phyloP scores from a whole-genome alignment of 1,140 invertebrate genomes.

The Neodiprion pinetum region DNA sequence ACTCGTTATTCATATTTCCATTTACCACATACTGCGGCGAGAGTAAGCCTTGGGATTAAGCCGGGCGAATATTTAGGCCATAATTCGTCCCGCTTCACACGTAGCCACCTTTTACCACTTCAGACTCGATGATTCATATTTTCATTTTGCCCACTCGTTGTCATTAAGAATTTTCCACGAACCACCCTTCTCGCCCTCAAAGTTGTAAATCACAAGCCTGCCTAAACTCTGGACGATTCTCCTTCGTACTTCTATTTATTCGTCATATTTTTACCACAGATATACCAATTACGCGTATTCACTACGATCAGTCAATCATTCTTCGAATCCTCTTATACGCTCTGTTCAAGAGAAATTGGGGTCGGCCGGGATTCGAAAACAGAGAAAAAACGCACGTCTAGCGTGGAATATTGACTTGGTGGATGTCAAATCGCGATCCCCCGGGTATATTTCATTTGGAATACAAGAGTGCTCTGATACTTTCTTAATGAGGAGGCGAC shows the following conservation, averaged over 20 bases:
- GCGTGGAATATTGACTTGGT: background rate
- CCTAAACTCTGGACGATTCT: too few species aligned
- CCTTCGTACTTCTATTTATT: too few species aligned
- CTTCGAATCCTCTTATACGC: background rate
- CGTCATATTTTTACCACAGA: too few species aligned
- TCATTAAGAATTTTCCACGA: too few species aligned
- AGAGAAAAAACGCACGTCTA: background rate
- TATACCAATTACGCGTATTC: too few species aligned
- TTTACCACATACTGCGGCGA: conserved; percentile 5
- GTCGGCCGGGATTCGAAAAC: background rate
- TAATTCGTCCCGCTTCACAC: background rate
- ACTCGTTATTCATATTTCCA: background rate
- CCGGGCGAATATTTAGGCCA: conserved; percentile 1
- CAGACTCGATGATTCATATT: background rate
- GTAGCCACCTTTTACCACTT: background rate
- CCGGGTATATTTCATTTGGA: background rate
- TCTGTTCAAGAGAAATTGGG: background rate
- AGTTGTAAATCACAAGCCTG: too few species aligned
- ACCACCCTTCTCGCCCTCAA: too few species aligned
- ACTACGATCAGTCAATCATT: background rate
- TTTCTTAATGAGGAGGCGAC: background rate
- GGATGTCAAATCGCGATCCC: background rate
- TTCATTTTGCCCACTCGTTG: too few species aligned
- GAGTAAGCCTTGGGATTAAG: background rate
- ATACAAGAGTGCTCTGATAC: background rate